Base-by-base conservation (phyloP, 2,113 vertebrate genomes). In the Leiothrix lutea region DNA sequence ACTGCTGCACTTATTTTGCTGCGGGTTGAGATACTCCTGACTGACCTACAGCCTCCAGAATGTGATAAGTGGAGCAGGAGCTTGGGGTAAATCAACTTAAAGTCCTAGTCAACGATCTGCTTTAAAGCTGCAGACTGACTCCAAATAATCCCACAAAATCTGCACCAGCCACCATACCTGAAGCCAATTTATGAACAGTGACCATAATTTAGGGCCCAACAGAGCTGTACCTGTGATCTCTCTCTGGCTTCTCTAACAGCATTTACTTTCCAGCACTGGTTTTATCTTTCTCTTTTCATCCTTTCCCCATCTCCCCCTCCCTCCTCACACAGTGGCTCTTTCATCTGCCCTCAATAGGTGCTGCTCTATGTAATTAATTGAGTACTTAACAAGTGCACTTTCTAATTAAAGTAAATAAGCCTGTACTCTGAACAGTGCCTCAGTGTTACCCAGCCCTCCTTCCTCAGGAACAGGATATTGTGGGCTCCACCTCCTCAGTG, bases 401-500 rank as follows among this genome's bases (percentile, higher is more conserved):
- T 96, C 95, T 96, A 97, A 94, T 91, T 84, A 95, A 97, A 95
- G 95, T 96, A 97, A 98, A 97, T 80, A 97, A 95, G 91, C 88
- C 91, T 53, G 36, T 66, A 42, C 25, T 82, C 9, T 33, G 88
- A 95, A 98, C 94, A 97, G 94, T 88, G 82, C 20, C 38, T 92
- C 86, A 95, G 96, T 97, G 95, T 94, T 96, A 74, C 15, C 58
- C 69, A 64, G 91, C 81, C 35, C 61, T 62, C 86, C 78, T 91
- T 92, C 92, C 95, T 92, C 65, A 60, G 71, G 90, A 97, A 92
- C 80, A 70, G 58, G 94, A 97, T 94, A 94, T 94, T 93, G 80
- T 53, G 60, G 67, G 85, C 93, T 94, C 90, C 60, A 70, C 93
- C 78, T 92, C 95, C 67, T 73, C 42, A 75, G 47, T 78, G 80